These are phyloP conservation scores for Horisme vitalbata DNA, from an alignment of 2,888 invertebrate species.

Conservation along the genomic window DNA sequence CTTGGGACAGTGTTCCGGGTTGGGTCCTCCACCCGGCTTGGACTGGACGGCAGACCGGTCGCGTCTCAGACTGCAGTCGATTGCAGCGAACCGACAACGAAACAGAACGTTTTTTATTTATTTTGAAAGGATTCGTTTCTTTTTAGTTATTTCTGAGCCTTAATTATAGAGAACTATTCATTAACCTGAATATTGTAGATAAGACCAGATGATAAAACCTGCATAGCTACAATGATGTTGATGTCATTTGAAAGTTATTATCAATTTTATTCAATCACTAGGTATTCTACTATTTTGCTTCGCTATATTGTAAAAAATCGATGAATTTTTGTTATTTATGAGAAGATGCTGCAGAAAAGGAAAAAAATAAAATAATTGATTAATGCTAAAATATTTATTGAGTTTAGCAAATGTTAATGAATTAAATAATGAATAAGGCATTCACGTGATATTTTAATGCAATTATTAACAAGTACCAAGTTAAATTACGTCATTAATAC, in stretches of 20 bases:
- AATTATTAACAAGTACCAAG: conserved; percentile 67
- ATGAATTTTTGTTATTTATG: neutral
- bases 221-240: too few relatives aligned
- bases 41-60: conserved; percentile 55
- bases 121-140: conserved; percentile 2
- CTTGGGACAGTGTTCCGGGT: conserved; percentile 76
- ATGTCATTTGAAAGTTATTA: too few relatives aligned
- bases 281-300: too few relatives aligned
- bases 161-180: neutral
- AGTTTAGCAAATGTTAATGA: conserved; percentile 73
- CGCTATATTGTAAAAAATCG: too few relatives aligned
- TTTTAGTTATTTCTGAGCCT: neutral
- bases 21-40: conserved; percentile 48
- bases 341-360: neutral
- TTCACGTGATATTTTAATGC: conserved; percentile 76
- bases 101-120: conserved; percentile 5
- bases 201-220: too few relatives aligned
- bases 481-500: conserved; percentile 62
- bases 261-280: too few relatives aligned
- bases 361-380: conserved; percentile 40
- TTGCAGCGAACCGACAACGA: conserved; percentile 11
- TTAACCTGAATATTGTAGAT: neutral
- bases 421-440: conserved; percentile 79
- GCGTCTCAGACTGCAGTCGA: conserved; percentile 29
- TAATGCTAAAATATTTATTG: conserved; percentile 80